These are phyloP conservation scores for Noctua pronuba DNA, from an alignment of 2,888 invertebrate genomes.

Conservation along the genomic window DNA sequence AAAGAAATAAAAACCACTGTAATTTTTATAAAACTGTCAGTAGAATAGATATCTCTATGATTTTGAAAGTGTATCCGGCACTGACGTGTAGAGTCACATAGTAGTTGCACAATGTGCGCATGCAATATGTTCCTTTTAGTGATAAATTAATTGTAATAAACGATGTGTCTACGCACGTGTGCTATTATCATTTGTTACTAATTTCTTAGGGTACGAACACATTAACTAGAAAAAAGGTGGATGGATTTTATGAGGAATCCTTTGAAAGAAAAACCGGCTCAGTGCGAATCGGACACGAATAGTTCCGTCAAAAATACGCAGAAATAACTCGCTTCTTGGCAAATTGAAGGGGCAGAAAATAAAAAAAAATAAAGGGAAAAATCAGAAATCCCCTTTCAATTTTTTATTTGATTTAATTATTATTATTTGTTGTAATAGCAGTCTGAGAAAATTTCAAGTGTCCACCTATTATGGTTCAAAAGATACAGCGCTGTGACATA, in stretches of 20 bases:
- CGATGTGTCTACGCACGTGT: conserved; percentile 14
- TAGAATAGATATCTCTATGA: not conserved
- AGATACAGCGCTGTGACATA: not conserved
- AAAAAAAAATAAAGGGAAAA: no score
- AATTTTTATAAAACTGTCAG: not conserved
- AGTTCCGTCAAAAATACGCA: not conserved
- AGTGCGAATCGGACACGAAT: not conserved
- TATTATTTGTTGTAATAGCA: not conserved
- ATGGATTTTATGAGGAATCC: no score
- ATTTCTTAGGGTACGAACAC: conserved; percentile 17
- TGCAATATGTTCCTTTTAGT: not conserved
- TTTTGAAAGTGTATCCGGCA: not conserved
- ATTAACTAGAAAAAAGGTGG: not conserved
- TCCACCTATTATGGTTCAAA: not conserved
- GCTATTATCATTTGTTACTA: conserved; percentile 17
- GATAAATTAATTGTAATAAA: conserved; percentile 49
- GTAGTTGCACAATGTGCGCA: not conserved
- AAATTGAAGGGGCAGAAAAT: no score
- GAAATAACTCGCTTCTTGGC: not conserved
- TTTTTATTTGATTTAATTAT: no score
- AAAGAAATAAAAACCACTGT: not conserved
- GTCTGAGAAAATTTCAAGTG: not conserved
- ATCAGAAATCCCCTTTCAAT: no score
- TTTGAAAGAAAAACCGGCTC: no score
- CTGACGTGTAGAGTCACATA: conserved; percentile 1